phyloP scores from a whole-genome alignment of 2,888 invertebrate species.

The Cabera pusaria region DNA sequence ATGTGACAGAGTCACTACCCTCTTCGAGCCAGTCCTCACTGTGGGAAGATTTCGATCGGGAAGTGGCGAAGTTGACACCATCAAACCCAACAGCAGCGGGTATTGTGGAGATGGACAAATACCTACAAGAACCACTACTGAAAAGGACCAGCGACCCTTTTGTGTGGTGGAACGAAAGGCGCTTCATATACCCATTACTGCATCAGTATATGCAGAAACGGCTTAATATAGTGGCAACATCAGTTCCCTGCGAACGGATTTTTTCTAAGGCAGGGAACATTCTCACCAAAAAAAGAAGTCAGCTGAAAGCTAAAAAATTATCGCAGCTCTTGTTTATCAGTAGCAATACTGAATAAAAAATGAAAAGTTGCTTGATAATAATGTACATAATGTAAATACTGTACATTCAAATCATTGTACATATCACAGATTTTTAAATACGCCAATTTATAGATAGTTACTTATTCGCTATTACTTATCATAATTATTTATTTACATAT shows the following conservation, averaged over 20 bases:
- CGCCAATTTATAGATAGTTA: constrained; percentile 4
- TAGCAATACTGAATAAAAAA: constrained; percentile 1
- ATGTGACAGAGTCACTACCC: neutral
- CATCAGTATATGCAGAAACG: too few species aligned
- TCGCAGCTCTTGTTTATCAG: constrained; percentile 4
- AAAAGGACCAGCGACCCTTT: too few species aligned
- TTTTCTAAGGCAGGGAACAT: too few species aligned
- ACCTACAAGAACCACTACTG: too few species aligned
- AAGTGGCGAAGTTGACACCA: constrained; percentile 4
- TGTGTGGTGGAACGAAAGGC: too few species aligned
- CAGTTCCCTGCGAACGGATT: too few species aligned
- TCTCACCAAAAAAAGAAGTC: too few species aligned
- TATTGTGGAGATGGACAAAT: too few species aligned
- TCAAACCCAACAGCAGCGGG: constrained; percentile 3
- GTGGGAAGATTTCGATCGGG: constrained; percentile 8
- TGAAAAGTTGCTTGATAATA: neutral
- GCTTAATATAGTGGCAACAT: too few species aligned
- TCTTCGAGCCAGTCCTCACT: constrained; percentile 6
- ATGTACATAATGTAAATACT: neutral
- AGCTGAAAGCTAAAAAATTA: constrained; percentile 3
- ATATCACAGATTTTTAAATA: constrained; percentile 7
- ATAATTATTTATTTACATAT: too few species aligned
- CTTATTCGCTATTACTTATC: too few species aligned
- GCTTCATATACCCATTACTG: too few species aligned
- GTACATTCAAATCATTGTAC: constrained; percentile 4